Evolutionary conservation across 2,113 vertebrate species (phyloP).

Genomic region (Octodon degus): DNA sequence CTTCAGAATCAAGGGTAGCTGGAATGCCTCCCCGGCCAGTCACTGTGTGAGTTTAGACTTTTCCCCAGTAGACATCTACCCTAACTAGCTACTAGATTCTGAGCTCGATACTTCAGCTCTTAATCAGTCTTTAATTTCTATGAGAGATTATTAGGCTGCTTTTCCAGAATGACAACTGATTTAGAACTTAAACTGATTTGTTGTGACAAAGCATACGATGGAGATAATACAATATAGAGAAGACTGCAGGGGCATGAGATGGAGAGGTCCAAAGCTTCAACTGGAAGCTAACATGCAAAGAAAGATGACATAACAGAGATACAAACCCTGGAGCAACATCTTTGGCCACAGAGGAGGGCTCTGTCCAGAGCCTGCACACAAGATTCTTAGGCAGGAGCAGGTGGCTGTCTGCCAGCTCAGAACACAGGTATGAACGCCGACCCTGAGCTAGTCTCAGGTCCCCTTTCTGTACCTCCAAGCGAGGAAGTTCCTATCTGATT

Average conservation of each 20-base stretch:
- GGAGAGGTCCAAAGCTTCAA: neutral
- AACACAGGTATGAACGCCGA: neutral
- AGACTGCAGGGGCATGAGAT: neutral
- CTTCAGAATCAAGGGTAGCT: neutral
- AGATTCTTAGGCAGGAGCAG: neutral
- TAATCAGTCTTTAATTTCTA: slow-evolving; percentile 58
- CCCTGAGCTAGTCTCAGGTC: neutral
- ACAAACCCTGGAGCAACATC: neutral
- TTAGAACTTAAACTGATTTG: slow-evolving; percentile 1
- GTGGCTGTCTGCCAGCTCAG: neutral
- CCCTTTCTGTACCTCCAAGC: neutral
- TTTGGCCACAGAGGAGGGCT: neutral
- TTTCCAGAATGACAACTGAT: slow-evolving; percentile 13
- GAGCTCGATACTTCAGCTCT: slow-evolving; percentile 27
- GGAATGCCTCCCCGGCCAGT: neutral
- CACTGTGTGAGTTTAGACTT: neutral
- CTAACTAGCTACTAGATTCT: neutral
- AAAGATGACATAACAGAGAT: neutral
- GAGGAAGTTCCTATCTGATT: neutral
- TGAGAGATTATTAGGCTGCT: slow-evolving; percentile 53
- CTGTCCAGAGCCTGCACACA: neutral
- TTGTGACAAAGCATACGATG: neutral
- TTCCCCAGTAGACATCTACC: neutral
- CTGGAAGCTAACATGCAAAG: neutral
- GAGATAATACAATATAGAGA: neutral